Percentiles rank a stretch among this genome's conserved stretches.
These are phyloP conservation scores for Pristiophorus japonicus DNA, from an alignment of 2,113 vertebrate species.

Conservation along the genomic window DNA sequence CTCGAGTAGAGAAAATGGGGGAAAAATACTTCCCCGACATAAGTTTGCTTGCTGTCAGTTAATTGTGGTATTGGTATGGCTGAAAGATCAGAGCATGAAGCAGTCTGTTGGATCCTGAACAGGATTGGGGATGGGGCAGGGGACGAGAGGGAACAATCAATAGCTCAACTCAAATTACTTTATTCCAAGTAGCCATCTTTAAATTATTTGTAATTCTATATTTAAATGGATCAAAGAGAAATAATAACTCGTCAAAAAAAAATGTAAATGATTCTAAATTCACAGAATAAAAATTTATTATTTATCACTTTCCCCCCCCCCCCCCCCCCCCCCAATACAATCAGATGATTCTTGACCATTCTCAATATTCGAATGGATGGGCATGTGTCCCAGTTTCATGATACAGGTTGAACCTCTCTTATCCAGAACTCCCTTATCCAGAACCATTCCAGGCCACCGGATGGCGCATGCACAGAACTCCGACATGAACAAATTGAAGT, in stretches of 20 bases:
- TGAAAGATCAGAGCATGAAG: not conserved
- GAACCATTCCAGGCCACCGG: no score
- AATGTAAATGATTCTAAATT: no score
- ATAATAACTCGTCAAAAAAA: no score
- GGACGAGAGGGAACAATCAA: not conserved
- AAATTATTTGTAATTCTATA: not conserved
- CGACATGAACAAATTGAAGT: no score
- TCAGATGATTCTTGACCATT: not conserved
- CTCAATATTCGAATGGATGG: not conserved
- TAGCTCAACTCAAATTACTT: not conserved
- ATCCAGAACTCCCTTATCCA: no score
- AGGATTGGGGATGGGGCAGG: not conserved
- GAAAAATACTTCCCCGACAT: not conserved
- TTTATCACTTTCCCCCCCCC: no score
- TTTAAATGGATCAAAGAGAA: not conserved
- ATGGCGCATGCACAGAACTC: no score
- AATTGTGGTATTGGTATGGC: not conserved
- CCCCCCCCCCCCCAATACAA: no score
- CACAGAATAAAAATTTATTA: no score
- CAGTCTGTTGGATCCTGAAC: not conserved
- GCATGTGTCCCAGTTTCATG: not conserved
- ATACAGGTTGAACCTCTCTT: no score
- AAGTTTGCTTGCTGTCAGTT: not conserved
- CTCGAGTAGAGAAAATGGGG: not conserved
- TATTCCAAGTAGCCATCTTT: not conserved